Base-by-base conservation (phyloP, 2,888 invertebrate species). In the Conomelus anceps region DNA sequence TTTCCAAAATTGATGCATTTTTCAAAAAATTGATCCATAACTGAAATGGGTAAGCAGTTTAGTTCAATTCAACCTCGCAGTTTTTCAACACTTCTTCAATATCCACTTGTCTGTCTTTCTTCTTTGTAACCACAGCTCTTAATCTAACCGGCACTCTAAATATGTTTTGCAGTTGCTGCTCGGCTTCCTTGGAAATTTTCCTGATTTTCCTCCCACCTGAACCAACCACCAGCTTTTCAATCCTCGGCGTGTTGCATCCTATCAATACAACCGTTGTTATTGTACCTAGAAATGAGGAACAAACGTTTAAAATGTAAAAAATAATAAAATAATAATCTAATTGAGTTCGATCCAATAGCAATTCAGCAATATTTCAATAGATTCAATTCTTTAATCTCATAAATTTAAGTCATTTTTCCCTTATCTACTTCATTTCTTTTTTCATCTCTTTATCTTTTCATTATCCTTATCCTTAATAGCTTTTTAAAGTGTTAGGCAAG, bases 201-300 rank as follows among this genome's bases (percentile, higher is more conserved):
- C 95, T 95, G n/a, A 98, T 93, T 91, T 95, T 95, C 0, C 95
- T 95, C 24, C 97, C 97, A 0, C 94, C 94, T 0, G 94, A 94
- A 0, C 98, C 97, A 88, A 96, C 95, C 88, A 97, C 94, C 20
- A 96, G 92, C 90, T 94, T 95, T 90, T 95, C 94, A 90, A 96
- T 94, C 90, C 96, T 94, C 29, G 94, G 93, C 6, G 94, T 94
- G 0, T 96, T 95, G 91, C 97, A 96, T 85, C 94, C 93, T 0
- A 97, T 95, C 88, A 94, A 92, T 0, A 97, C 95, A 0, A 96
- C 94, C 17, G 94, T 93, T 86, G 92, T 94, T 13, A 96, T 93
- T 34, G 93, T 93, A 91, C 94, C 95, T 95, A 91, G 34, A 93
- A 93, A 90, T 41, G 86, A 89, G 26, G 86, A 20, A 84, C 17